Evolutionary conservation across 1,140 invertebrate genomes (phyloP).

Genomic region (Copidosoma floridanum): DNA sequence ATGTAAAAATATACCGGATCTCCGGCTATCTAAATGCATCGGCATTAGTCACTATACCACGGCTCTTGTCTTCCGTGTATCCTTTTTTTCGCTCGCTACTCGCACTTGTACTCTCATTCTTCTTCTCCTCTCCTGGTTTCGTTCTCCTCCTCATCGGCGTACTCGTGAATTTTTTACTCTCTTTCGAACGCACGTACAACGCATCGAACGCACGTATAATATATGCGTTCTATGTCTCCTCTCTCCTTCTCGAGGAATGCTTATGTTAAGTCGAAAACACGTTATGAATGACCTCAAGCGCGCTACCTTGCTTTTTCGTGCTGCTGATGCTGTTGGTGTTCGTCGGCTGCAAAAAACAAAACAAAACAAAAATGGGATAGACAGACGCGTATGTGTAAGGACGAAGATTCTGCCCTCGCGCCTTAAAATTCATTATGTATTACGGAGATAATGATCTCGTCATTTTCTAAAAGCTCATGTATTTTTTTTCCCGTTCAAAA

Average conservation of each 20-base stretch:
- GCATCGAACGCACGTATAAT: neutral
- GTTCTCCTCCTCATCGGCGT: neutral
- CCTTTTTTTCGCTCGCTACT: neutral
- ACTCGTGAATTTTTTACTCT: constrained; percentile 2
- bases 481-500: too few species aligned
- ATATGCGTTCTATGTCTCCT: neutral
- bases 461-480: constrained; percentile 9
- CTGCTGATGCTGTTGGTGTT: too few species aligned
- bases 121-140: neutral
- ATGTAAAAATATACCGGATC: constrained; percentile 25
- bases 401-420: neutral
- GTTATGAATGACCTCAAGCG: constrained; percentile 17
- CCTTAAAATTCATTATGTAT: constrained; percentile 16
- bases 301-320: neutral
- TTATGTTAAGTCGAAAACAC: constrained; percentile 12
- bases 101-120: neutral
- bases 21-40: constrained; percentile 22
- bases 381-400: too few species aligned
- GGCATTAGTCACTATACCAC: constrained; percentile 21
- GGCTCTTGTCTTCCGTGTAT: constrained; percentile 8
- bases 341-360: constrained; percentile 2
- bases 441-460: constrained; percentile 14
- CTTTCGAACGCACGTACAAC: neutral
- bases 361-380: neutral
- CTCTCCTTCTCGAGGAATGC: neutral